Percentiles rank a stretch among this genome's conserved stretches.
Evolutionary conservation across 2,797 vertebrate genomes (phyloP).

Genomic region (Paramormyrops hopkinsi): DNA sequence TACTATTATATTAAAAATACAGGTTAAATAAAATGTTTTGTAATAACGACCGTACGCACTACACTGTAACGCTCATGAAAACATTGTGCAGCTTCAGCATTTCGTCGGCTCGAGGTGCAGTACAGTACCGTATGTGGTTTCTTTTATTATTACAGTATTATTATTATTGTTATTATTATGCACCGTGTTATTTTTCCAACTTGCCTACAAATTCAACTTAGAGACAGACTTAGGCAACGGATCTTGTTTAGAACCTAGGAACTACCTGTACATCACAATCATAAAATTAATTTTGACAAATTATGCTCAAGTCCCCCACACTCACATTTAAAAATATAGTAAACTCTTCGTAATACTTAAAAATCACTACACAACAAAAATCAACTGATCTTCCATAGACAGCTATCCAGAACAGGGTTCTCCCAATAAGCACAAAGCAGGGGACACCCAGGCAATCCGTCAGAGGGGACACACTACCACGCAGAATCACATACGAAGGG

Average conservation of each 20-base stretch:
- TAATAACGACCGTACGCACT: not conserved
- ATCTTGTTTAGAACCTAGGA: not conserved
- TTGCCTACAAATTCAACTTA: not conserved
- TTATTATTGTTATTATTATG: not conserved
- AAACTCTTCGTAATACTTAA: not conserved
- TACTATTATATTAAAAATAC: not conserved
- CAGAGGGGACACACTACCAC: not conserved
- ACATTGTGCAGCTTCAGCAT: not conserved
- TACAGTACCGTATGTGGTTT: not conserved
- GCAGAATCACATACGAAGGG: not conserved
- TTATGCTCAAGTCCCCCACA: not conserved
- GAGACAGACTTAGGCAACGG: not conserved
- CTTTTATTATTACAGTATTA: not conserved
- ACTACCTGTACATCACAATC: not conserved
- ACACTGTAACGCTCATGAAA: not conserved
- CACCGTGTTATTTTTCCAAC: not conserved
- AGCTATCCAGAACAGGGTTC: not conserved
- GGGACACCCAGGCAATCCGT: not conserved
- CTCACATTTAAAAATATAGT: not conserved
- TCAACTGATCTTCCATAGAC: not conserved
- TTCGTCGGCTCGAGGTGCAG: not conserved
- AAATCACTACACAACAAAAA: not conserved
- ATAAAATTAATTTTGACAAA: not conserved
- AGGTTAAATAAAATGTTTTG: not conserved
- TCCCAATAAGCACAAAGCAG: not conserved